Evolutionary conservation across 2,113 vertebrate genomes (phyloP).

Genomic region (Brienomyrus longianalis): DNA sequence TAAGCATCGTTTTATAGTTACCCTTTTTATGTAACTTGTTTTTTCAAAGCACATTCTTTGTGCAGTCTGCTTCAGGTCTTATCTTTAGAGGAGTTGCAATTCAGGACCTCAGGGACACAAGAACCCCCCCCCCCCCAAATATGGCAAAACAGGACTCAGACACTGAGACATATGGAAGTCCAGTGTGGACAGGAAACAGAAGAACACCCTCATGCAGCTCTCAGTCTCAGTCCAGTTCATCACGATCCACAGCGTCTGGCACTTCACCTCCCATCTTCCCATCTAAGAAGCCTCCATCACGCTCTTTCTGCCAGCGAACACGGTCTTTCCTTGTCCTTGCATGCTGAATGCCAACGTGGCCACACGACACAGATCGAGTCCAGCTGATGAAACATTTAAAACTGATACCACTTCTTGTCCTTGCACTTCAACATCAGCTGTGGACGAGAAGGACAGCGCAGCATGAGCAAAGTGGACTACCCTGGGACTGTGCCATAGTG

Average conservation of each 20-base stretch:
- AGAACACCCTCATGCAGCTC: neutral
- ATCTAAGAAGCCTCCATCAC: constrained; percentile 17
- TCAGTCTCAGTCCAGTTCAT: neutral
- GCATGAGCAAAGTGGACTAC: neutral
- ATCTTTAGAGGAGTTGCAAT: neutral
- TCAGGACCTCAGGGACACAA: neutral
- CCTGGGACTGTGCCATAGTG: neutral
- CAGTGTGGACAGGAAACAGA: neutral
- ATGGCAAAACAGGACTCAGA: neutral
- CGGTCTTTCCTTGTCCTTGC: neutral
- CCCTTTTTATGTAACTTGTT: neutral
- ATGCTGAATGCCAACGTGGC: constrained; percentile 37
- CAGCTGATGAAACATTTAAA: constrained; percentile 62
- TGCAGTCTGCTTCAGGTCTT: neutral
- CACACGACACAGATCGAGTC: constrained; percentile 37
- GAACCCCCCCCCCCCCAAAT: neutral
- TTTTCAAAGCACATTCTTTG: neutral
- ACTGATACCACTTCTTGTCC: constrained; percentile 75
- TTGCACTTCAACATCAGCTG: constrained; percentile 98
- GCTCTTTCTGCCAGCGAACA: constrained; percentile 26
- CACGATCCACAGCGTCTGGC: neutral
- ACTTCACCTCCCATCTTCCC: neutral
- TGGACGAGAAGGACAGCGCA: constrained; percentile 35
- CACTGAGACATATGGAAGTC: neutral
- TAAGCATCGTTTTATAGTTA: neutral